Evolutionary conservation across 2,113 vertebrate genomes (phyloP).

Genomic region (Muntiacus reevesi): DNA sequence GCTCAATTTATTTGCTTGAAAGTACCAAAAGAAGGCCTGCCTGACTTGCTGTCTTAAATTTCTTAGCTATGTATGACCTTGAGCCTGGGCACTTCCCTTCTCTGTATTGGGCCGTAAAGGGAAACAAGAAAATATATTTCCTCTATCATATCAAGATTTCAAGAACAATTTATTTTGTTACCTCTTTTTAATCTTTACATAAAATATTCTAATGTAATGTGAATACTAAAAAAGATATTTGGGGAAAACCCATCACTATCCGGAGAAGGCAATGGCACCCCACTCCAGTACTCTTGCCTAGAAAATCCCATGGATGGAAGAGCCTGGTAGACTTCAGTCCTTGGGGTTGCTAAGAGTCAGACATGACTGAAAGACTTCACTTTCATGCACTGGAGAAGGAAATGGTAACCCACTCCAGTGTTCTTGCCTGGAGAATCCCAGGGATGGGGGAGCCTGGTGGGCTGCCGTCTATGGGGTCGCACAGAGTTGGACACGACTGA

Average conservation of each 20-base stretch:
- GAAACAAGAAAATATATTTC: constrained; percentile 5
- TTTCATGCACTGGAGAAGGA: too few relatives aligned
- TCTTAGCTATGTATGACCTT: background rate
- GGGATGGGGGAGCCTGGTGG: too few relatives aligned
- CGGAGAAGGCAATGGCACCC: too few relatives aligned
- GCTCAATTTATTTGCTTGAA: background rate
- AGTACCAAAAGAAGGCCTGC: background rate
- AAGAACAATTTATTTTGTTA: background rate
- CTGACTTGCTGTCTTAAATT: background rate
- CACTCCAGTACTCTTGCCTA: too few relatives aligned
- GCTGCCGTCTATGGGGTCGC: too few relatives aligned
- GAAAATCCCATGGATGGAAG: too few relatives aligned
- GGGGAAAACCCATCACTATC: background rate
- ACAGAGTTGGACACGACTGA: too few relatives aligned
- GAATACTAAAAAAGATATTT: background rate
- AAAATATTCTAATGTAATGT: background rate
- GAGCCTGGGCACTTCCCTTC: background rate
- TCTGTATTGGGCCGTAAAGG: background rate
- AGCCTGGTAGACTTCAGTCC: too few relatives aligned
- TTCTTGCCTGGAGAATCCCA: too few relatives aligned
- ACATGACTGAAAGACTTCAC: too few relatives aligned
- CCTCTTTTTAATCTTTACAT: background rate
- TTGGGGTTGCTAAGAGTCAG: too few relatives aligned
- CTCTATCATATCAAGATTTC: background rate
- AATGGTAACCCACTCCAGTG: too few relatives aligned